Evolutionary conservation across 1,140 invertebrate genomes (phyloP), one percentile per base, ranked within the genome.

Genomic region (Prorops nasuta): DNA sequence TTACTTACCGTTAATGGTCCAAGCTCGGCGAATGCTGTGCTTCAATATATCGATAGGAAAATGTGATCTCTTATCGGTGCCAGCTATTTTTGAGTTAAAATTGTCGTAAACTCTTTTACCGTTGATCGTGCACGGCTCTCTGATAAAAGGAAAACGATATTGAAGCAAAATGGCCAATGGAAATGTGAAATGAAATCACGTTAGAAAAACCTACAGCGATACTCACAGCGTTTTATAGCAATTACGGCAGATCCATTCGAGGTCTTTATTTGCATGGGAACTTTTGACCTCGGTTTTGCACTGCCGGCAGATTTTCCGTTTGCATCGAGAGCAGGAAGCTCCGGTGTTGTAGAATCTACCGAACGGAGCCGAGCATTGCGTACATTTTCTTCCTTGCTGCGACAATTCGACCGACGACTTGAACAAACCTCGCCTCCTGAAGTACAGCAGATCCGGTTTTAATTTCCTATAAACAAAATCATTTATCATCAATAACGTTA

Each of bases 181-280:
- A 1, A 22, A 2, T 7, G 32, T 2, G 14, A 0, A 0, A 3
- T 4, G 14, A 14, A n/a, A n/a, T n/a, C n/a, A n/a, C 24, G 20
- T n/a, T 0, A 4, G 2, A 41, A 44, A 50, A 17, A 19, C 18
- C n/a, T 44, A 34, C 14, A 14, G 21, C 14, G 10, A 40, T 24
- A 66, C 86, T 88, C 77, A 89, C 87, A 85, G 82, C 71, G 86
- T 82, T 74, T 87, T 89, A 65, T 86, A 80, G 72, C 88, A 90
- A 56, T 88, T 81, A 44, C 81, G 78, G 69, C 88, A 90, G 39
- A 89, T 79, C 88, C 88, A 90, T 61, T 88, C 83, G 43, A 81
- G 79, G 44, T 78, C 79, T 59, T 68, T 71, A 43, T 68, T 63
- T 22, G 58, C 62, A 40, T 58, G 44, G 44, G 55, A 44, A 47